Percentiles rank a stretch among this genome's conserved stretches.
Conservation (phyloP, 1,140 invertebrate species). For the Drosophila santomea region DNA sequence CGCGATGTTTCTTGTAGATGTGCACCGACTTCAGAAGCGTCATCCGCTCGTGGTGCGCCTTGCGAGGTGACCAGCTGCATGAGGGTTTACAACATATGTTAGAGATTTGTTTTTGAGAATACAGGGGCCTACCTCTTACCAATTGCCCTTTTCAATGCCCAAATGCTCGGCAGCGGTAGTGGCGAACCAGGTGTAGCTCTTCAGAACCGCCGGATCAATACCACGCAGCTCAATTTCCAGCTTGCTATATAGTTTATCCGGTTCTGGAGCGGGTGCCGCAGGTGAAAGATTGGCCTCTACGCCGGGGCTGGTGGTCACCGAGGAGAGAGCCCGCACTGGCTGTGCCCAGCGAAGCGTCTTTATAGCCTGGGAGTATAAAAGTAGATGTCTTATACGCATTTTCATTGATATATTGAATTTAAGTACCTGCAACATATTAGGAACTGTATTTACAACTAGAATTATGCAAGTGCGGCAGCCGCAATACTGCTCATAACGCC, state of each 20-base stretch:
- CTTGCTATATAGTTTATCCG: slow-evolving; percentile 92
- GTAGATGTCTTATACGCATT: neutral
- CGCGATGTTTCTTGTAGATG: slow-evolving; percentile 96
- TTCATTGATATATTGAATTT: slow-evolving; percentile 34
- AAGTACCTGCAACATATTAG: slow-evolving; percentile 64
- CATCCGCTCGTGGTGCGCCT: slow-evolving; percentile 90
- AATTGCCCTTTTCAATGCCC: slow-evolving; percentile 90
- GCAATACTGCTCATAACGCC: slow-evolving; percentile 12
- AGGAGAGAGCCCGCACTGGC: slow-evolving; percentile 44
- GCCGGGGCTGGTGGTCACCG: slow-evolving; percentile 20
- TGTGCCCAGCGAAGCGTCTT: slow-evolving; percentile 47
- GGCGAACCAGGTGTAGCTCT: slow-evolving; percentile 95
- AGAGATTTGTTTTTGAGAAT: neutral
- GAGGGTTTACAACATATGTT: slow-evolving; percentile 26
- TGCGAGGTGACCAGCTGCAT: slow-evolving; percentile 89
- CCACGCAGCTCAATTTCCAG: slow-evolving; percentile 95
- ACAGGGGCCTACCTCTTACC: slow-evolving; percentile 85
- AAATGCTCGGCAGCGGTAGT: slow-evolving; percentile 91
- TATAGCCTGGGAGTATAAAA: slow-evolving; percentile 14
- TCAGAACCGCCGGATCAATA: slow-evolving; percentile 93
- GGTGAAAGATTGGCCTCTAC: slow-evolving; percentile 1
- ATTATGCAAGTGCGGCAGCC: slow-evolving; percentile 69
- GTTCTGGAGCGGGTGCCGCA: slow-evolving; percentile 29
- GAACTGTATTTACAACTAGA: slow-evolving; percentile 44
- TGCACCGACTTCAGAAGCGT: slow-evolving; percentile 95